These are phyloP conservation scores for Zoanthus gigantus DNA, from an alignment of 92 coral and sea anemone genomes.

Conservation along the genomic window DNA sequence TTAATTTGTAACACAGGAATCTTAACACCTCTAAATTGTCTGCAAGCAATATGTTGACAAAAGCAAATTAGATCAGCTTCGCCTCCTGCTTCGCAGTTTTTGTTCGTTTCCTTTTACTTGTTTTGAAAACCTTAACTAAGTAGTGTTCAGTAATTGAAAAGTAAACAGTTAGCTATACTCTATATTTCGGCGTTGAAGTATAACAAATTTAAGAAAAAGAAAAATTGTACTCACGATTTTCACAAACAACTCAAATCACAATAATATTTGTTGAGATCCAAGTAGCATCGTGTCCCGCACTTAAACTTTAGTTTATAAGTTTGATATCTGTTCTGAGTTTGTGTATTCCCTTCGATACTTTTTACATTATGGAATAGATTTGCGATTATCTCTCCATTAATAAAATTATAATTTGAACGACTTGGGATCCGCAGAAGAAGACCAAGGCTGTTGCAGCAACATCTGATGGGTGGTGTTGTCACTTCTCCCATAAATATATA, in stretches of 20 bases:
- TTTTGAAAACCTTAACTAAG: conserved; percentile 22
- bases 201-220: background rate
- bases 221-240: conserved; percentile 6
- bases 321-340: too few species aligned
- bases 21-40: conserved; percentile 30
- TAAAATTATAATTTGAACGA: background rate
- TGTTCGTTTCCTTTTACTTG: conserved; percentile 13
- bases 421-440: background rate
- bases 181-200: too few species aligned
- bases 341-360: background rate
- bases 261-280: too few species aligned
- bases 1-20: conserved; percentile 23
- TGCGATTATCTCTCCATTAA: background rate
- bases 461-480: conserved; percentile 23
- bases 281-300: too few species aligned
- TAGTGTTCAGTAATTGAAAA: conserved; percentile 45
- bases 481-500: conserved; percentile 12
- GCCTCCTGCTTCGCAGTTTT: background rate
- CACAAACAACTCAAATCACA: too few species aligned
- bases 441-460: conserved; percentile 22
- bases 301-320: too few species aligned
- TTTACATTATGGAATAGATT: background rate
- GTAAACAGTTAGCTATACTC: background rate
- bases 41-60: conserved; percentile 49
- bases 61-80: conserved; percentile 28